Evolutionary conservation across 1,140 invertebrate species (phyloP).

Genomic region (Melipona quadrifasciata): DNA sequence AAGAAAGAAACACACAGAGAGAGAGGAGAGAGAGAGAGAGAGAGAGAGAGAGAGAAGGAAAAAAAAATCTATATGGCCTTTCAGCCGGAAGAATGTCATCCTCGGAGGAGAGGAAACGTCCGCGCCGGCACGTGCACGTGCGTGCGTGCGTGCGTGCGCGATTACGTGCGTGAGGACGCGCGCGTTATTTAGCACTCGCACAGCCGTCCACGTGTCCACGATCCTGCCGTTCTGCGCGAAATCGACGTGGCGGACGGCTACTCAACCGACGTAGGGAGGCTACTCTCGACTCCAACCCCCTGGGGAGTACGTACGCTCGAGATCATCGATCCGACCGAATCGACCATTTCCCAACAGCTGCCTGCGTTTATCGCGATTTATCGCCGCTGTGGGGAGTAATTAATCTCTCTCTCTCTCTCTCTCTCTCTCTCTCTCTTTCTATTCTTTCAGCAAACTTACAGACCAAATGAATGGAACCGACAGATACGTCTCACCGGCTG

Average conservation of each 20-base stretch:
- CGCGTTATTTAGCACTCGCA: slow-evolving; percentile 19
- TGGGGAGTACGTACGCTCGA: neutral
- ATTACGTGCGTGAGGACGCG: slow-evolving; percentile 11
- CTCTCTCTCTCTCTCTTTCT: neutral
- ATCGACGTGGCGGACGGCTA: neutral
- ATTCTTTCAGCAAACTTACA: neutral
- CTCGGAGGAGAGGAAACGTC: slow-evolving; percentile 5
- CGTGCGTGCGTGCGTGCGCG: slow-evolving; percentile 37
- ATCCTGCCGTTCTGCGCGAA: neutral
- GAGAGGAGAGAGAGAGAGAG: no score
- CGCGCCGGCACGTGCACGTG: slow-evolving; percentile 36
- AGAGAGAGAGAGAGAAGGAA: neutral
- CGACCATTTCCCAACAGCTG: neutral
- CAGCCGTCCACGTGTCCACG: slow-evolving; percentile 3
- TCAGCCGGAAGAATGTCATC: slow-evolving; percentile 26
- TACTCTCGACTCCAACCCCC: neutral
- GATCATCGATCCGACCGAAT: slow-evolving; percentile 17
- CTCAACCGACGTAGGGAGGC: neutral
- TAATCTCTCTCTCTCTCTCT: neutral
- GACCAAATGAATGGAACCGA: neutral
- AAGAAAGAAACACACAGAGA: no score
- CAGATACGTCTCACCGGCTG: neutral
- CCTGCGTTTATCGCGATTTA: neutral
- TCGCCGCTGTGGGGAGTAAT: neutral
- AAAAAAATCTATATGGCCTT: slow-evolving; percentile 63